Base-by-base conservation (phyloP, 2,888 invertebrate genomes). In the Baccha elongata region DNA sequence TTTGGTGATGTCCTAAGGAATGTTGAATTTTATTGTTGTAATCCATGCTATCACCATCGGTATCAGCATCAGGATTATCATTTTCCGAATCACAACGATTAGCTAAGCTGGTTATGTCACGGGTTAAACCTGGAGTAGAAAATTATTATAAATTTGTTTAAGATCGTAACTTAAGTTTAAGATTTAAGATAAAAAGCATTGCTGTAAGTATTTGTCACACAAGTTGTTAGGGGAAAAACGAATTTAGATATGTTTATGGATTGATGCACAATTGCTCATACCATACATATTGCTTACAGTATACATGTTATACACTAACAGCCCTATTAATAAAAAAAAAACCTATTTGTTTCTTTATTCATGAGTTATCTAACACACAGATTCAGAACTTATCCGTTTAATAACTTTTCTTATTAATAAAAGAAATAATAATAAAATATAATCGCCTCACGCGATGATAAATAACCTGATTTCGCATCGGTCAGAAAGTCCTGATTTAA, bases 41-140 rank as follows among this genome's bases (percentile, higher is more conserved):
- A 68, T 91, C 91, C 81, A 90, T 87, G 68, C 88, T 90, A 44
- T 92, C 90, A 4, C 94, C 94, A 89, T 96, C 96, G 50, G 95
- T 95, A 68, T 93, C 93, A 2, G 89, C 92, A 89, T 87, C 84
- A 42, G 94, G 94, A 48, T 93, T 93, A 40, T 91, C 92, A 90
- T 89, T 90, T 85, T 90, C 89, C 4, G 90, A 90, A 69, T 90
- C 89, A 73, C 89, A 90, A 37, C 93, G 92, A 85, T 88, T 89
- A 29, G 89, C 88, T 79, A 90, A 86, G 72, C 87, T 88, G 52
- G 88, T 88, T 21, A 91, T 89, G 78, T 91, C 91, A 37, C 91
- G 88, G 10, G 90, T 88, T 32, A 91, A 87, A 85, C 91, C 91
- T 91, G 10, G 3, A 13, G 78, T 44, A 21, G 76, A 58, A 21